Conservation (phyloP, 2,888 invertebrate genomes). For the Pantelozetes paolii region DNA sequence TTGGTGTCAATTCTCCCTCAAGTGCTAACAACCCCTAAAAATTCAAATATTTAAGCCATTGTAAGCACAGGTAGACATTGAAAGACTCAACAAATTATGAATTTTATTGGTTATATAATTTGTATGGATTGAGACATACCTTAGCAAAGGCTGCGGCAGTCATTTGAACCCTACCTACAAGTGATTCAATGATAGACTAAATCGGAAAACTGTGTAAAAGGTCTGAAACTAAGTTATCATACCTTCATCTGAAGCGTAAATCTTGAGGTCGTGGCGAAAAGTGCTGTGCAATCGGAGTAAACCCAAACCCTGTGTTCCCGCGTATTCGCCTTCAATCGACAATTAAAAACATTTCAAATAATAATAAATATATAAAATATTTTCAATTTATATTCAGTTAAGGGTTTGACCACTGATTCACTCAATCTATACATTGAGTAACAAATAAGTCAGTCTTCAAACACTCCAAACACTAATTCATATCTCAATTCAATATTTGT, state of each 20-base stretch:
- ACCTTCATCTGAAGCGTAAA: conserved; percentile 97
- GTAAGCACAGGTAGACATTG: too few species aligned
- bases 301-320: conserved; percentile 89
- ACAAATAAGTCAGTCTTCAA: too few species aligned
- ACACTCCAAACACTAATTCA: too few species aligned
- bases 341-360: background rate
- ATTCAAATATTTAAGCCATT: too few species aligned
- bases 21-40: conserved; percentile 85
- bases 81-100: too few species aligned
- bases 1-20: conserved; percentile 97
- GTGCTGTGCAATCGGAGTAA: conserved; percentile 92
- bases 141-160: conserved; percentile 99
- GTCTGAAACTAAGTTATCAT: too few species aligned
- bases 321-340: conserved; percentile 64
- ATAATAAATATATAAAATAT: background rate
- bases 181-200: background rate
- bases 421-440: too few species aligned
- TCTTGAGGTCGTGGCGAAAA: conserved; percentile 97
- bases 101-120: too few species aligned
- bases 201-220: background rate
- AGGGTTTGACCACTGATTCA: too few species aligned
- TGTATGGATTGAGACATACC: too few species aligned
- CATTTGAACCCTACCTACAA: conserved; percentile 85
- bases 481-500: too few species aligned
- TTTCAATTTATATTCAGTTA: too few species aligned